A percentile compares a stretch with the other conserved stretches of the same genome.
These are phyloP conservation scores for Heterodera carotae DNA, from an alignment of 1,140 invertebrate species.

Conservation along the genomic window DNA sequence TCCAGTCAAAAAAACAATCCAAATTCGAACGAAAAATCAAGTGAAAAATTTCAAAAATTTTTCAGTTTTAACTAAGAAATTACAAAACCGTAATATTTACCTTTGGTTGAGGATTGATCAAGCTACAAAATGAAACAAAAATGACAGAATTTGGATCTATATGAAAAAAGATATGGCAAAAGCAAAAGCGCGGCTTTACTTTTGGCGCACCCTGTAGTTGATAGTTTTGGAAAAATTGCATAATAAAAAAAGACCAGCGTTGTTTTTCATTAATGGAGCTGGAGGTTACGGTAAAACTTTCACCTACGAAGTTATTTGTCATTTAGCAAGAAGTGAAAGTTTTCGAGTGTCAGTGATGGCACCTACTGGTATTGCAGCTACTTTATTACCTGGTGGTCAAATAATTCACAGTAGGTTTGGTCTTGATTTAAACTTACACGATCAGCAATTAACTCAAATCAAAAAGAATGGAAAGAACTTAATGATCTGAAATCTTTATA, in stretches of 20 bases:
- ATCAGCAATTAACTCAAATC: neutral
- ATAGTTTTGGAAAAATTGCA: no score
- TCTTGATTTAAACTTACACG: neutral
- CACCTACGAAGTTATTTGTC: constrained; percentile 1
- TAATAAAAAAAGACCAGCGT: neutral
- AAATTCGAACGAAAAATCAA: no score
- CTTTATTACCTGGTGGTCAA: constrained; percentile 16
- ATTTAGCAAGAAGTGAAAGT: neutral
- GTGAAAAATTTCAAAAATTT: no score
- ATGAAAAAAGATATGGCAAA: no score
- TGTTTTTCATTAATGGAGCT: constrained; percentile 1
- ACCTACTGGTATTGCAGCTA: constrained; percentile 3
- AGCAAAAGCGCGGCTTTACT: no score
- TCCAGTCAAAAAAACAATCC: no score
- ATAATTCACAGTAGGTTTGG: constrained; percentile 13
- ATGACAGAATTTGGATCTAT: no score
- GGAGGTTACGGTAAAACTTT: constrained; percentile 4
- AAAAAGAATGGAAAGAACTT: constrained; percentile 4
- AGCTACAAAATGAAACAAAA: no score
- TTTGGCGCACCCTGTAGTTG: no score
- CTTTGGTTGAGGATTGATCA: no score
- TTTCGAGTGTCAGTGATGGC: neutral
- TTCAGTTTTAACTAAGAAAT: no score
- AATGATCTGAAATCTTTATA: constrained; percentile 37
- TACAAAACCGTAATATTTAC: no score